Evolutionary conservation across 1,140 invertebrate species (phyloP).

Genomic region (Rhyzopertha dominica): DNA sequence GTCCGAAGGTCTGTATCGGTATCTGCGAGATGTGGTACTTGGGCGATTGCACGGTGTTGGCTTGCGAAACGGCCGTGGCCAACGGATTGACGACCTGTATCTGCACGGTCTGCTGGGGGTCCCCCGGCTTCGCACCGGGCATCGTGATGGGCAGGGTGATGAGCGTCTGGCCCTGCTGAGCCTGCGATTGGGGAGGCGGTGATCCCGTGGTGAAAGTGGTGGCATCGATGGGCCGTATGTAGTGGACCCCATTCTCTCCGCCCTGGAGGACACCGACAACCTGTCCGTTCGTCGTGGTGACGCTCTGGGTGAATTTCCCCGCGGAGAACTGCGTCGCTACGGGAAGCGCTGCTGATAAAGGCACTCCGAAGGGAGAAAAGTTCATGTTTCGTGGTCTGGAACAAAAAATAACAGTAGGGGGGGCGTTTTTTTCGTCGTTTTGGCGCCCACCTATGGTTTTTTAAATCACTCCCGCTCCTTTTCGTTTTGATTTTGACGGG

Average conservation of each 20-base stretch:
- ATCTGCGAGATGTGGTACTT: conserved; percentile 67
- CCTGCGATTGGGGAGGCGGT: conserved; percentile 37
- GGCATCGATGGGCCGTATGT: conserved; percentile 63
- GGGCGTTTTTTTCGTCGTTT: no score
- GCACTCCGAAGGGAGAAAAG: conserved; percentile 63
- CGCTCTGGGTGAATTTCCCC: conserved; percentile 58
- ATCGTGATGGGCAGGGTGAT: conserved; percentile 71
- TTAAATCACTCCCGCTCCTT: no score
- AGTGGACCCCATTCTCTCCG: conserved; percentile 69
- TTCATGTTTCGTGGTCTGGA: conserved; percentile 51
- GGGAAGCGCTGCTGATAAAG: conserved; percentile 56
- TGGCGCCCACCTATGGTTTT: no score
- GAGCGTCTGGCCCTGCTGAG: conserved; percentile 53
- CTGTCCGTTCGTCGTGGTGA: conserved; percentile 52
- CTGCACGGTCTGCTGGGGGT: conserved; percentile 69
- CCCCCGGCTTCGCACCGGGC: conserved; percentile 66
- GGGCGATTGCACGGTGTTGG: conserved; percentile 51
- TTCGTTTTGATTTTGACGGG: conserved; percentile 28
- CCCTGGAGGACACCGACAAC: conserved; percentile 42
- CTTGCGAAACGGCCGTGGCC: conserved; percentile 30
- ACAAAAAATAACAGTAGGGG: conserved; percentile 1
- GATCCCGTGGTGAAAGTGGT: conserved; percentile 49
- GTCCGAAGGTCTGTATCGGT: conserved; percentile 57
- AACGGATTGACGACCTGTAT: conserved; percentile 58
- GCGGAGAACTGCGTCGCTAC: conserved; percentile 63